Conservation (phyloP, 2,888 invertebrate genomes). For the Oxycera nigricornis region DNA sequence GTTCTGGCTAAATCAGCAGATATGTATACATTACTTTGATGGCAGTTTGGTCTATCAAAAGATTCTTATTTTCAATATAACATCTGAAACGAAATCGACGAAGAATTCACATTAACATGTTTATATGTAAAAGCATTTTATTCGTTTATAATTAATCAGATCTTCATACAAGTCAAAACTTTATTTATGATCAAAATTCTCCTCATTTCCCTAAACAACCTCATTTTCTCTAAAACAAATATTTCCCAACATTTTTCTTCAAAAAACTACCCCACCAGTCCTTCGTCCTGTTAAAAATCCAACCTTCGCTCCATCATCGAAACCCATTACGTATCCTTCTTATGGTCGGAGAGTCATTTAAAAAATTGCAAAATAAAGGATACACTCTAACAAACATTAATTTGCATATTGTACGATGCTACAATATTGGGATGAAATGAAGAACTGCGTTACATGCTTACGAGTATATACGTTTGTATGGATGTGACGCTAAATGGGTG, state of each 20-base stretch:
- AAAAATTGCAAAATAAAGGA: slow-evolving; percentile 48
- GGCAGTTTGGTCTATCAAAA: too few species aligned
- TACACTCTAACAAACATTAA: slow-evolving; percentile 46
- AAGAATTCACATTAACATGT: too few species aligned
- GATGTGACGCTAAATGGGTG: slow-evolving; percentile 17
- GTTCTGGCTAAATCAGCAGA: too few species aligned
- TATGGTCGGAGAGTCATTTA: slow-evolving; percentile 46
- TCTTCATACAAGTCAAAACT: too few species aligned
- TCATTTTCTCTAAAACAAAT: not conserved
- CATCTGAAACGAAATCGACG: too few species aligned
- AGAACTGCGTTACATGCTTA: slow-evolving; percentile 36
- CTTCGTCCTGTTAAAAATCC: too few species aligned
- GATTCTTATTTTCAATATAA: too few species aligned
- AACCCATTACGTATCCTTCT: slow-evolving; percentile 42
- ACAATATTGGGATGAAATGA: slow-evolving; percentile 40
- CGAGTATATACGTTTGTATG: too few species aligned
- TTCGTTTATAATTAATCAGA: too few species aligned
- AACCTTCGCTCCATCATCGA: not conserved
- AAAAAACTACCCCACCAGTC: not conserved
- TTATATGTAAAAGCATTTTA: too few species aligned
- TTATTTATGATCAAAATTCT: too few species aligned
- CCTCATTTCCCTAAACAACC: not conserved
- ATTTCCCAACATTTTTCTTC: slow-evolving; percentile 12
- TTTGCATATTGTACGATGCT: slow-evolving; percentile 44
- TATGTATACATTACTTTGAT: too few species aligned